Evolutionary conservation across 2,797 vertebrate genomes (phyloP), one percentile per base, ranked within the genome.

Genomic region (Paedocypris micromegethes): DNA sequence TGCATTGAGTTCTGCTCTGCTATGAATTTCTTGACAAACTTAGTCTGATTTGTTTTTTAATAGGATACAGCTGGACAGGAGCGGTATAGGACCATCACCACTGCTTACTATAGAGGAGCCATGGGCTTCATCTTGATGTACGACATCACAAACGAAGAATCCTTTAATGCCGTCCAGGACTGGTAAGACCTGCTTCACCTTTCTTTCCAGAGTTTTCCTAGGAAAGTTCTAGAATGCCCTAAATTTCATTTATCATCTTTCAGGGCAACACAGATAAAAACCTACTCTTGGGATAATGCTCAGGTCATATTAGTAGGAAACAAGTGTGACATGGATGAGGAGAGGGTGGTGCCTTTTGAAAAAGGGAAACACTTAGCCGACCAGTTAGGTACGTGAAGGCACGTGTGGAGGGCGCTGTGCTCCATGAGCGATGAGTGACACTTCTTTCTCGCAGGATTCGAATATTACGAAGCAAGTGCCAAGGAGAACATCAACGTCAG

Each of bases 81-180:
- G 79, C 86, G 94, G 6, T 97, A 97, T 79, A 90, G 95, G 77
- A 98, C 95, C 72, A 98, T 98, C 81, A 98, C 94, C 59, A 97
- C 95, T 2, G 95, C 95, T 7, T 98, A 97, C 82, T 98, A 97
- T 77, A 88, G 94, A 47, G 95, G 94, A 5, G 95, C 94, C 71
- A 97, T 98, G 95, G 94, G 94, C 77, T 97, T 97, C 72, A 95
- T 97, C 80, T 92, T 97, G 72, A 97, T 97, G 95, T 97, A 96
- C 51, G 94, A 97, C 80, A 93, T 97, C 82, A 92, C 92, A 82
- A 96, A 94, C 23, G 93, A 96, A 77, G 94, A 95, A 68, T 97
- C 94, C 6, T 98, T 92, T 85, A 94, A 90, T 74, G 94, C 94
- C 9, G 93, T 97, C 61, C 94, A 97, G 82, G 92, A 93, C 78